Percentiles rank a stretch among this genome's conserved stretches.
These are phyloP conservation scores for Okapia johnstoni DNA, from an alignment of 2,113 vertebrate species.

Conservation along the genomic window DNA sequence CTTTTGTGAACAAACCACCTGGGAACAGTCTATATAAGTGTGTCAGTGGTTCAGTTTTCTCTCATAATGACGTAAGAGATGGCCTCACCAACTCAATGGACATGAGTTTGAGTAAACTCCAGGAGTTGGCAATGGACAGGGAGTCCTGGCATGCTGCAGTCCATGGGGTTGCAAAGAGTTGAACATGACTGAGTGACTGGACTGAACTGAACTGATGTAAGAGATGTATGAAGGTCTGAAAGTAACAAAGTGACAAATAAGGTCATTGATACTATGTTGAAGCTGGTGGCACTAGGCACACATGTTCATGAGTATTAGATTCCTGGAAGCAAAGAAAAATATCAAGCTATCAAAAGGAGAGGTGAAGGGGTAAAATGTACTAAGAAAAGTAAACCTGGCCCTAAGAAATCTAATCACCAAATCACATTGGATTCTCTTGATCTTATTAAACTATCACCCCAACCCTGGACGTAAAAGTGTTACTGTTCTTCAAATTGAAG, in stretches of 20 bases:
- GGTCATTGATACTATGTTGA: neutral
- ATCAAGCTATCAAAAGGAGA: neutral
- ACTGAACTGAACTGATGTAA: neutral
- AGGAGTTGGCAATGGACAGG: neutral
- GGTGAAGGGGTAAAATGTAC: neutral
- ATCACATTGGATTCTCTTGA: slow-evolving; percentile 31
- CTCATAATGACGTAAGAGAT: neutral
- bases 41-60: neutral
- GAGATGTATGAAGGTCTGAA: neutral
- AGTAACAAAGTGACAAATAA: neutral
- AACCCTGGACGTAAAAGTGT: slow-evolving; percentile 24
- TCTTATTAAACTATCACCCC: neutral
- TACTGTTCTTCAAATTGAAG: slow-evolving; percentile 40
- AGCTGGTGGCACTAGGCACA: neutral
- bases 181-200: neutral
- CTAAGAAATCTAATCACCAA: slow-evolving; percentile 34
- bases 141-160: neutral
- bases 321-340: neutral
- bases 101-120: neutral
- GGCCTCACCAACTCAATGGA: neutral
- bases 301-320: neutral
- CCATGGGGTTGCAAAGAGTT: accelerated
- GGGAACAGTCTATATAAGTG: neutral
- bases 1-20: neutral
- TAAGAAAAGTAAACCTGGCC: slow-evolving; percentile 29